Base-by-base conservation (phyloP, 1,140 invertebrate genomes). In the Wasmannia auropunctata region DNA sequence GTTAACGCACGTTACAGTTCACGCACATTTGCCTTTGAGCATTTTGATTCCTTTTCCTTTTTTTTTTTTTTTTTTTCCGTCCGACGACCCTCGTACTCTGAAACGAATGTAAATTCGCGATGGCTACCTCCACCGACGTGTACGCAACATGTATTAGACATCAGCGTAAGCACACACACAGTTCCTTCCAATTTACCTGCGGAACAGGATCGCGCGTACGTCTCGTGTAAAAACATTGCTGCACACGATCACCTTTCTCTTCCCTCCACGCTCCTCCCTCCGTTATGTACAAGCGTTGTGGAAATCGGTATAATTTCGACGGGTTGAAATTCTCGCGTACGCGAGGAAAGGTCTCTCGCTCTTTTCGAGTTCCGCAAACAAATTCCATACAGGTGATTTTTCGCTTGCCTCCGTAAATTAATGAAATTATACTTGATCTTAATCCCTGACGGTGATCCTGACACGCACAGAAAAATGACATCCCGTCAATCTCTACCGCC, bases 1-100 rank as follows among this genome's bases (percentile, higher is more conserved):
- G 14, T 2, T 8, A n/a, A 28, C 56, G 19, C 49, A 58, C 37
- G 67, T 19, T 11, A n/a, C n/a, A 60, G 11, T 72, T 58, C 31
- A 87, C 31, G 85, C 72, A 56, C 89, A 90, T 90, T 92, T 92
- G 92, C 91, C 92, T 93, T 92, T 90, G 88, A 92, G 1, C 22
- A 84, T 88, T 84, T 87, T 87, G 31, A 88, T 81, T 88, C 40
- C n/a, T 62, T 40, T 63, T 10, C n/a, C n/a, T 56, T n/a, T n/a
- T 19, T 49, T 19, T 40, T 14, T 14, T 2, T 11, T 22, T 67
- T 37, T 67, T 43, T 25, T 7, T 25, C 16, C 34, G 22, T 67
- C 10, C 58, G 31, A 72, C 56, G 70, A 37, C 25, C 54, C 56
- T 87, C 74, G 84, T 74, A 43, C 28, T 84, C 40, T 77, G 25